Evolutionary conservation across 2,888 invertebrate species (phyloP), one percentile per base, ranked within the genome.

Genomic region (Clepsis dumicolana): DNA sequence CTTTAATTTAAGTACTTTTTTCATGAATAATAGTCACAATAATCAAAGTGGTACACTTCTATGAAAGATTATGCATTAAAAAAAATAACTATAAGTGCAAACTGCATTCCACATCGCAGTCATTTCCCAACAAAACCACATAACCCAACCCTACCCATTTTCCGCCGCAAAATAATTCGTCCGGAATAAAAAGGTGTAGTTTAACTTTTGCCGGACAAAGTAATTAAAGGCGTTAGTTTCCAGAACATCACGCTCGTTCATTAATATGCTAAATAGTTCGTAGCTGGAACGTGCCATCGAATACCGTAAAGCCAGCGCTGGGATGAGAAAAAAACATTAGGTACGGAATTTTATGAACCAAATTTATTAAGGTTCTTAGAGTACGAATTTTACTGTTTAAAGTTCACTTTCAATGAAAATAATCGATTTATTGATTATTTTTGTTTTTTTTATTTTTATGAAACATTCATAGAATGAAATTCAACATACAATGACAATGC

Each of bases 251-350:
- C 71, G 70, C 65, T 64, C 69, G 66, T 69, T 72, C 73, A 73
- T 73, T 73, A 73, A 72, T 72, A 73, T 73, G 73, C 73, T 72
- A 73, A 73, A 67, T 50, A 41, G 71, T 73, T 70, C 44, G 57
- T 41, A n/a, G 69, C 12, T 56, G 57, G 60, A 59, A 32, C 60
- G 65, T 56, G 50, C 64, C 70, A 68, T 70, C 69, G 72, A 66
- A 63, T 71, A 59, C 52, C 52, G 41, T 16, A 64, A 68, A 64
- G 38, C 62, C 44, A 50, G 29, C 48, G 24, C 24, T 35, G 8
- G 62, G 41, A 38, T 27, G 21, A 35, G 50, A 62, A 29, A 50
- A 63, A 63, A 63, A 48, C 50, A 65, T 53, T 57, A 21, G 56
- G 63, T 67, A 63, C 66, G 18, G 29, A 27, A 50, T 67, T 67